These are phyloP conservation scores for Microcaecilia unicolor DNA, from an alignment of 2,797 vertebrate species.

Conservation along the genomic window DNA sequence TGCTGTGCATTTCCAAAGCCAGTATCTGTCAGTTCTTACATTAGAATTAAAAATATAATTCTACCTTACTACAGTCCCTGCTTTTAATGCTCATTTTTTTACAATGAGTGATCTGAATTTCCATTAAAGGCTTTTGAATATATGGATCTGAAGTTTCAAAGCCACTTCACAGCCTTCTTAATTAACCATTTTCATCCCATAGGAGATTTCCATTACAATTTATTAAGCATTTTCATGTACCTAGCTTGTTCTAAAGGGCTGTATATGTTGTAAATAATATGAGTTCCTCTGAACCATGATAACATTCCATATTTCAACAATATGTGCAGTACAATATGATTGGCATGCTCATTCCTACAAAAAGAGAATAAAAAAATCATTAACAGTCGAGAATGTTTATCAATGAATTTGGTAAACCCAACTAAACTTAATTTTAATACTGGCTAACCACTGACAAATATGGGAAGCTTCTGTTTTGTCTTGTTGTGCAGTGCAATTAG, in stretches of 20 bases:
- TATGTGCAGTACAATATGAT: constrained; percentile 13
- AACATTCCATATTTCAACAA: constrained; percentile 9
- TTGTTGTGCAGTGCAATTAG: constrained; percentile 48
- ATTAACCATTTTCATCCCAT: constrained; percentile 17
- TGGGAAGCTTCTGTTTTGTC: constrained; percentile 38
- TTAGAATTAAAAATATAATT: constrained; percentile 11
- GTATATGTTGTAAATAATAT: constrained; percentile 12
- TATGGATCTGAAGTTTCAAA: constrained; percentile 18
- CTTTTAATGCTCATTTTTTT: too few species aligned
- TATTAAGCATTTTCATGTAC: constrained; percentile 10
- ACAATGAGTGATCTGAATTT: constrained; percentile 21
- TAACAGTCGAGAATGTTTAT: constrained; percentile 34
- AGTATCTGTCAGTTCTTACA: not conserved
- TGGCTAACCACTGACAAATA: constrained; percentile 34
- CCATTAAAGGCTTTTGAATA: constrained; percentile 16
- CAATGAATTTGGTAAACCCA: constrained; percentile 34
- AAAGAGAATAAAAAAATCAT: constrained; percentile 30
- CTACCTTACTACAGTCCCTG: constrained; percentile 4
- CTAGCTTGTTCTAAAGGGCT: constrained; percentile 12
- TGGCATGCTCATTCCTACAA: constrained; percentile 28
- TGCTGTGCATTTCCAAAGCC: constrained; percentile 22
- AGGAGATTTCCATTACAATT: constrained; percentile 5
- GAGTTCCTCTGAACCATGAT: constrained; percentile 16
- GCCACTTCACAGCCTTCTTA: constrained; percentile 6
- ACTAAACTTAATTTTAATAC: constrained; percentile 34